Evolutionary conservation across 1,140 invertebrate genomes (phyloP).

Genomic region (Anoplolepis gracilipes): DNA sequence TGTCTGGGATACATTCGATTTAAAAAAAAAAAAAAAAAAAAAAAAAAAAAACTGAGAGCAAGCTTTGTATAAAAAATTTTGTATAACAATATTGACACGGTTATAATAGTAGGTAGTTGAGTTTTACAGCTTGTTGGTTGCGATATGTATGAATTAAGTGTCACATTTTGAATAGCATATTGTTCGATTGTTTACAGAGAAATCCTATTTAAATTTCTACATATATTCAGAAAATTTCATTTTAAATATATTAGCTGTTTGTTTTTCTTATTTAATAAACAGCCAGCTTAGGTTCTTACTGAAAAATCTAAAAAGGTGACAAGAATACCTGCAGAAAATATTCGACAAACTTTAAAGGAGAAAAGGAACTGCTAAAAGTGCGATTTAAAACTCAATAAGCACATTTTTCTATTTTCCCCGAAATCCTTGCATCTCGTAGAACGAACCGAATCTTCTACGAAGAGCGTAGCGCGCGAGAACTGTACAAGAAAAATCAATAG

Average conservation of each 20-base stretch:
- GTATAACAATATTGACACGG: background rate
- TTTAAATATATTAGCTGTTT: too few species aligned
- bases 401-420: slow-evolving; percentile 5
- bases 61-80: too few species aligned
- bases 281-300: background rate
- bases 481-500: slow-evolving; percentile 25
- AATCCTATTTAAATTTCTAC: background rate
- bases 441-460: background rate
- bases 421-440: slow-evolving; percentile 37
- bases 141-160: background rate
- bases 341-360: background rate
- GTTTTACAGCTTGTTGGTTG: background rate
- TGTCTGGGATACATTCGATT: too few species aligned
- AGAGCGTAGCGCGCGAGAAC: slow-evolving; percentile 14
- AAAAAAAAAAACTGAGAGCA: too few species aligned
- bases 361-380: background rate
- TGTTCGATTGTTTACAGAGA: background rate
- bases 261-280: background rate
- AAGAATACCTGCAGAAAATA: background rate
- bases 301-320: slow-evolving; percentile 7
- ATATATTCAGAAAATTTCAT: background rate
- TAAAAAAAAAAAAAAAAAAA: too few species aligned
- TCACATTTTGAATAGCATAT: background rate
- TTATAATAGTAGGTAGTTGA: background rate
- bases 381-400: background rate